Evolutionary conservation across 2,797 vertebrate species (phyloP).

Genomic region (Oophaga sylvatica): DNA sequence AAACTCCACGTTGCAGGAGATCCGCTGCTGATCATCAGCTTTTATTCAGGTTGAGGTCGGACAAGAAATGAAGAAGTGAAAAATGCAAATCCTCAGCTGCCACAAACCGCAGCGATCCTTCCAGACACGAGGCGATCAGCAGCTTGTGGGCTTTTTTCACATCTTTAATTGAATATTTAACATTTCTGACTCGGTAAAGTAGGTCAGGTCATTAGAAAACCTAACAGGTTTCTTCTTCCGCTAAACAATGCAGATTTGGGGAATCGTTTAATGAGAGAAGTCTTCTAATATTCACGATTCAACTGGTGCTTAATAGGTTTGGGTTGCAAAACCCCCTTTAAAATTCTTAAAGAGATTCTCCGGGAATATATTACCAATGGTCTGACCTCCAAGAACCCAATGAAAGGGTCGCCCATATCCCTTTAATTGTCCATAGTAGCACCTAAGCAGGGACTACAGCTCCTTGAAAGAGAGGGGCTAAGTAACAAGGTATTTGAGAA

Average conservation of each 20-base stretch:
- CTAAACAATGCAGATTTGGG: constrained; percentile 2
- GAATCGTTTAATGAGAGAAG: neutral
- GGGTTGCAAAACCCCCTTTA: neutral
- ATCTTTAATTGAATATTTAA: constrained; percentile 18
- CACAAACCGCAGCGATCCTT: neutral
- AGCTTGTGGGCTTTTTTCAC: no score
- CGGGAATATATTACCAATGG: no score
- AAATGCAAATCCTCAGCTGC: neutral
- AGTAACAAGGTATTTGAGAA: no score
- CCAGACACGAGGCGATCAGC: neutral
- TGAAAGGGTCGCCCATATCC: no score
- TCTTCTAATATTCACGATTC: neutral
- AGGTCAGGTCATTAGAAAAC: constrained; percentile 30
- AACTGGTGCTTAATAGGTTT: no score
- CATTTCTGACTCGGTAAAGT: neutral
- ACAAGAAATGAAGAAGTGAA: constrained; percentile 24
- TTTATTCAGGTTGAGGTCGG: neutral
- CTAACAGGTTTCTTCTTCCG: constrained; percentile 12
- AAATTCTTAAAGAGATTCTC: neutral
- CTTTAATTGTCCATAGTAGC: no score
- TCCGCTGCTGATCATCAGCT: neutral
- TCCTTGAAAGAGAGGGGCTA: no score
- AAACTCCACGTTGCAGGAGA: neutral
- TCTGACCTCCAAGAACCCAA: no score
- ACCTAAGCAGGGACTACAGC: no score